Base-by-base conservation (phyloP, 37 sponge, comb jelly and placozoan genomes). In the Chondrilla cf. caribensis region DNA sequence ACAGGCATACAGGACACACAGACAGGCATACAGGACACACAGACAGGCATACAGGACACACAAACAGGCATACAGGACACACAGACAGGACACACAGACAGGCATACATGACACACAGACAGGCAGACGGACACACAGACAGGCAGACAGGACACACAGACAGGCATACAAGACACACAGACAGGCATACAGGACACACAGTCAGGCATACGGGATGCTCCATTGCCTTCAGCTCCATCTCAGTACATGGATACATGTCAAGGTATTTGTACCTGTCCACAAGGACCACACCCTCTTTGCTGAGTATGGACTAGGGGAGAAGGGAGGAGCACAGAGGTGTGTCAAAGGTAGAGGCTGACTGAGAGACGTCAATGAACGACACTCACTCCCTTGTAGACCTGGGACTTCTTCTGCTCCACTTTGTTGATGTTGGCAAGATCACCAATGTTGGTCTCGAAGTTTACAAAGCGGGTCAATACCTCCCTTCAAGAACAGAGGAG, bases 211-310 rank as follows among this genome's bases (percentile, higher is more conserved):
- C 98, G 21, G 87, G 90, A 81, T 97, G 88, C 18, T 86, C 93
- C 87, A 97, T 97, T 15, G 89, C 85, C 54, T 84, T 68, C n/a
- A 97, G 86, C 60, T 97, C 95, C 18, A 82, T 41, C 17, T 77
- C 77, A 22, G 89, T 77, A 72, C 98, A 97, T 0, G 98, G 98
- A 75, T 84, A 85, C 70, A 95, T 82, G 58, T 87, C 93, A 0
- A 94, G 78, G 88, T 89, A 97, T 59, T 86, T 92, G 89, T 95
- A 97, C 32, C 98, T 57, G 79, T 97, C 95, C 40, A 97, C 89
- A 21, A 97, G 81, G 26, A 92, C 39, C 25, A 86, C 81, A 28
- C 91, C 82, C 54, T 88, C 88, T 26, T 81, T 80, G 29, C 38
- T 58, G 47, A 72, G 85, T 40, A 67, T 70, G 35, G 71, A 77